phyloP scores from a whole-genome alignment of 2,797 vertebrate species.

The Xenops minutus region DNA sequence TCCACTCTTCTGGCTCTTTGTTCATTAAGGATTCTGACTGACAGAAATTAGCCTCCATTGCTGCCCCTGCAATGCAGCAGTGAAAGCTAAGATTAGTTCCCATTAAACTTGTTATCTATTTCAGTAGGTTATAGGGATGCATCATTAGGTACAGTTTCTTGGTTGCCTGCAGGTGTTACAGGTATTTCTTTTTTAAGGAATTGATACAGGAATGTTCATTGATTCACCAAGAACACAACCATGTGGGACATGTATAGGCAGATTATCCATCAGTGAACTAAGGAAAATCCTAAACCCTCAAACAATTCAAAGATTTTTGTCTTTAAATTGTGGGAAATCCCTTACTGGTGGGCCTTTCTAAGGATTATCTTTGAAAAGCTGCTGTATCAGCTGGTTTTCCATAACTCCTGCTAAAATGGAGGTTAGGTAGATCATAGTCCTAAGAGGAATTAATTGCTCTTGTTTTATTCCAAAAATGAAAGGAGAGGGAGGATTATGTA shows the following conservation, averaged over 20 bases:
- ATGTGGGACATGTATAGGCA: background rate
- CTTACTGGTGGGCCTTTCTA: background rate
- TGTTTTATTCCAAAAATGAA: background rate
- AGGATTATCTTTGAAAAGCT: background rate
- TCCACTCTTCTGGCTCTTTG: slow-evolving; percentile 76
- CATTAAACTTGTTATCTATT: background rate
- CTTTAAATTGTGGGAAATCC: background rate
- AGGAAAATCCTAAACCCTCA: background rate
- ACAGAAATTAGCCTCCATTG: slow-evolving; percentile 73
- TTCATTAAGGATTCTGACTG: slow-evolving; percentile 59
- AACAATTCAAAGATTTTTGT: background rate
- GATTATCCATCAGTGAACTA: background rate
- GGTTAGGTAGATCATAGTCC: background rate
- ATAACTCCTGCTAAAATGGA: background rate
- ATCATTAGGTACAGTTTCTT: background rate
- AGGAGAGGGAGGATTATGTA: background rate
- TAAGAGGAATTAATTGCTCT: background rate
- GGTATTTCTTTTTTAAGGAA: background rate
- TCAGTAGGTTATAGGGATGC: background rate
- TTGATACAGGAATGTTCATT: background rate
- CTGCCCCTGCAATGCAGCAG: slow-evolving; percentile 68
- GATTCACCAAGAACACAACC: background rate
- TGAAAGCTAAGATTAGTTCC: slow-evolving; percentile 64
- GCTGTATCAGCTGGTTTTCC: background rate
- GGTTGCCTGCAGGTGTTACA: background rate